Evolutionary conservation across 2,797 vertebrate species (phyloP).

Genomic region (Tachyglossus aculeatus): DNA sequence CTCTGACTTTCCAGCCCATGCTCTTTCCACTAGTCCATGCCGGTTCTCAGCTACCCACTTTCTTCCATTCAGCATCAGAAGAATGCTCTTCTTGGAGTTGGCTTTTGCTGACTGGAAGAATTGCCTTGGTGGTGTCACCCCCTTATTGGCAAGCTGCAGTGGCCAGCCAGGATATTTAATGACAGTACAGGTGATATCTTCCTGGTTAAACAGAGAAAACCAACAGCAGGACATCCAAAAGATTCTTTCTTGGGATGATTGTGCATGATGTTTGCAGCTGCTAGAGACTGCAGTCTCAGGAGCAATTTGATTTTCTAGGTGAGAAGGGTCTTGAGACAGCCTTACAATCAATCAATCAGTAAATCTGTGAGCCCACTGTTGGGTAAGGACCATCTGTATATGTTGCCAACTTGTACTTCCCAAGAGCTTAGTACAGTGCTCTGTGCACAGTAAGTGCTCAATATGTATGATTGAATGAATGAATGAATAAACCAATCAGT

Average conservation of each 20-base stretch:
- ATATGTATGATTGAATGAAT: too few species aligned
- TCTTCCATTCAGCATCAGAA: not conserved
- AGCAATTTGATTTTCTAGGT: constrained; percentile 61
- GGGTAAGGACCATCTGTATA: too few species aligned
- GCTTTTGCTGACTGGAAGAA: constrained; percentile 14
- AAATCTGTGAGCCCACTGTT: too few species aligned
- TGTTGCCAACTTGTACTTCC: too few species aligned
- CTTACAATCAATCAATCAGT: too few species aligned
- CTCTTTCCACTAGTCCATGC: too few species aligned
- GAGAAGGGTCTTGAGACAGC: too few species aligned
- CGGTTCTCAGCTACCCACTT: too few species aligned
- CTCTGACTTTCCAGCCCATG: too few species aligned
- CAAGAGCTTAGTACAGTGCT: too few species aligned
- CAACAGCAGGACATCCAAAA: constrained; percentile 23
- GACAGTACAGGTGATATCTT: not conserved
- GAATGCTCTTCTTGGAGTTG: not conserved
- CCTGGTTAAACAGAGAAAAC: not conserved
- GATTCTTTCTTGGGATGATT: constrained; percentile 1
- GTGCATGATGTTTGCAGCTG: constrained; percentile 39
- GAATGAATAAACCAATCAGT: too few species aligned
- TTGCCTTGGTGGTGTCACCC: not conserved
- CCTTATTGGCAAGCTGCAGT: constrained; percentile 3
- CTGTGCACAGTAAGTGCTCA: too few species aligned
- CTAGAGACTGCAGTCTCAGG: constrained; percentile 33
- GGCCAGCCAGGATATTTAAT: not conserved